Evolutionary conservation across 2,113 vertebrate genomes (phyloP).

Genomic region (Chamaetylas fuelleborni): DNA sequence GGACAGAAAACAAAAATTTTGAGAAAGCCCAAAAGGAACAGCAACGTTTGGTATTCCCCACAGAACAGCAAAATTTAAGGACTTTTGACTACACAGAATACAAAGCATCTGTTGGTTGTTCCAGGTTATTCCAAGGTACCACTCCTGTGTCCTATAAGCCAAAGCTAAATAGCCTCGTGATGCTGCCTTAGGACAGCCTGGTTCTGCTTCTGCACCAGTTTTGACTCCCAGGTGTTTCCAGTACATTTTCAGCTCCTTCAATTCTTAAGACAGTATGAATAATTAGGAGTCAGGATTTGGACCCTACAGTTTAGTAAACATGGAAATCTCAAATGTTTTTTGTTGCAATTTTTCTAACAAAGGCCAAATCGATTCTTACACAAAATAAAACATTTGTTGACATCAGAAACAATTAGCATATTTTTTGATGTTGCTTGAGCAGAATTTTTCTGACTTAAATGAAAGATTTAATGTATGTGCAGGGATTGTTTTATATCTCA

Average conservation of each 20-base stretch:
- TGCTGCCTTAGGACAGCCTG: neutral
- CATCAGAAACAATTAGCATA: neutral
- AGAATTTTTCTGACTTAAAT: neutral
- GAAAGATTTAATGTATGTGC: neutral
- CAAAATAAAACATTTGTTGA: neutral
- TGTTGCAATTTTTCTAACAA: neutral
- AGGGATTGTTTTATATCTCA: neutral
- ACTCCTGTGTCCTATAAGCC: neutral
- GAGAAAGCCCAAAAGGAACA: neutral
- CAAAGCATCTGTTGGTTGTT: neutral
- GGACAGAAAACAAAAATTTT: neutral
- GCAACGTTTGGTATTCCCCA: neutral
- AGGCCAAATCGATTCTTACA: neutral
- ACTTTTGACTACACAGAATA: neutral
- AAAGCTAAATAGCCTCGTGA: neutral
- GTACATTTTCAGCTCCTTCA: neutral
- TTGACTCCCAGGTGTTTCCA: neutral
- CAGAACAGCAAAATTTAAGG: neutral
- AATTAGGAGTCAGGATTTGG: neutral
- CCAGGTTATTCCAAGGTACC: neutral
- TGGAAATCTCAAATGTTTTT: neutral
- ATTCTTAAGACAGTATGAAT: neutral
- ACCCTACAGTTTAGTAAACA: neutral
- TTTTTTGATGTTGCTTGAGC: neutral
- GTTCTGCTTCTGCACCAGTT: neutral